Base-by-base conservation (phyloP, 2,113 vertebrate genomes). In the Chinchilla lanigera region DNA sequence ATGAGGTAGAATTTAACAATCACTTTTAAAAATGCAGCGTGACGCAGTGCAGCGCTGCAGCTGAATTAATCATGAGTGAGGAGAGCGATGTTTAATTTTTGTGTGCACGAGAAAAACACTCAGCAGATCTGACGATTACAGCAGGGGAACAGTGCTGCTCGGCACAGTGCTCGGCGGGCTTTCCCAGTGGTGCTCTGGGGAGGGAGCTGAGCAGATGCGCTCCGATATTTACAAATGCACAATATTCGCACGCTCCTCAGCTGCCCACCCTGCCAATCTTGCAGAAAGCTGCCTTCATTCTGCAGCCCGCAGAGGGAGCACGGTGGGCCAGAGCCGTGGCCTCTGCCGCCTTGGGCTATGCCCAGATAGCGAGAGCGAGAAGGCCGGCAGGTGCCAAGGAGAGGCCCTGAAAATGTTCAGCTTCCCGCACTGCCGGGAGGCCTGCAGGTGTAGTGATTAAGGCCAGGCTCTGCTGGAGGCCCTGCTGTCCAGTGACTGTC, bases 171-270 rank as follows among this genome's bases (percentile, higher is more conserved):
- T 95, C 98, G 98, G 98, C 35, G 87, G 90, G 81, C 98, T 98
- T 98, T 98, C 98, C 98, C 98, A 98, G 98, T 77, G 97, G 98
- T 97, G 98, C 98, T 97, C 92, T 94, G 97, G 94, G 47, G 97
- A 98, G 96, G 96, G 96, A 98, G 95, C 98, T 96, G 94, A 98
- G 98, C 98, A 99, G 98, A 98, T 99, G 99, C 98, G 98, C 98
- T 98, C 98, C 98, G 97, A 98, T 98, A 98, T 98, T 99, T 98
- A 98, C 98, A 98, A 98, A 98, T 98, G 98, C 98, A 98, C 98
- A 98, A 98, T 98, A 97, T 98, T 98, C 97, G 65, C 98, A 98
- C 95, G 98, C 98, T 98, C 95, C 97, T 98, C 97, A 97, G 97
- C 97, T 96, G 97, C 98, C 98, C 94, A 94, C 98, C 98, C 98